Evolutionary conservation across 2,888 invertebrate species (phyloP), one percentile per base, ranked within the genome.

Genomic region (Cataglyphis albicans): DNA sequence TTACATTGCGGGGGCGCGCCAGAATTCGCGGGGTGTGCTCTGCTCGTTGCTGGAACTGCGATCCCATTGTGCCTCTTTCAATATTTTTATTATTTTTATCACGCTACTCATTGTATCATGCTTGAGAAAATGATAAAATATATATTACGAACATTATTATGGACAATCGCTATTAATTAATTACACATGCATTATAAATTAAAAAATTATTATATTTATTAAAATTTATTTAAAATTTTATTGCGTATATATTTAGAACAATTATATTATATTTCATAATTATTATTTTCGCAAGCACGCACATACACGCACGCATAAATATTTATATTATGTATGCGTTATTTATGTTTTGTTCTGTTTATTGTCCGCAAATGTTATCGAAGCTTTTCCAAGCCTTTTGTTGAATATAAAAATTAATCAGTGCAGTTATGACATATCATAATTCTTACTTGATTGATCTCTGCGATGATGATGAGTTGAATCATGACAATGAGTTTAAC

Each of bases 21-120:
- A 57, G 78, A 78, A 78, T 78, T 78, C 57, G 57, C 78, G 76
- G 76, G 52, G 52, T 76, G 75, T 76, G 38, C 76, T 76, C 57
- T 35, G 6, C 41, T 57, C 76, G 29, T 41, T 29, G 72, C 41
- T 70, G n/a, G 72, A 68, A 76, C 38, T 29, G 52, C 76, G 55
- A 78, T 78, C 74, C 44, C 35, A n/a, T 32, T 41, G 32, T 41
- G 32, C 15, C 72, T 57, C 5, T 41, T 44, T 6, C 57, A 25
- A 44, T 57, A 44, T 41, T 78, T 65, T 72, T 44, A 57, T 52
- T 41, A 32, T 70, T 70, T 70, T 55, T 55, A 25, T 64, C 21
- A 25, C 35, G 29, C 55, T n/a, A 6, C 21, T 68, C 29, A 76
- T 76, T 41, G 38, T 76, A 41, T 68, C 38, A 55, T 76, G 0